A percentile compares a stretch with the other conserved stretches of the same genome.
These are phyloP conservation scores for Apotomis turbidana DNA, from an alignment of 2,888 invertebrate species.

Conservation along the genomic window DNA sequence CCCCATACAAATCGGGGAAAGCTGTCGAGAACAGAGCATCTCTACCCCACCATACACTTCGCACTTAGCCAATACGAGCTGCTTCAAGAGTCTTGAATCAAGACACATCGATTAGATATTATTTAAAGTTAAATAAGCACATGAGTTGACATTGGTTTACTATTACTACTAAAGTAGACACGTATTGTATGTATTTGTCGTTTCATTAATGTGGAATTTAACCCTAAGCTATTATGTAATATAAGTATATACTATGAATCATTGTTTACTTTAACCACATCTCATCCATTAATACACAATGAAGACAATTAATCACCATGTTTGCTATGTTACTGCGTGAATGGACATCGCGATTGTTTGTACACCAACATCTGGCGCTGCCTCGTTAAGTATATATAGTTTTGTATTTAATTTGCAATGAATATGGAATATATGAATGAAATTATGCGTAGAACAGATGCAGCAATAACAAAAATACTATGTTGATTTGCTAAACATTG, in stretches of 20 bases:
- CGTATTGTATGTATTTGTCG: too few species aligned
- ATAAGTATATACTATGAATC: background rate
- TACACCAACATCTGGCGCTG: conserved; percentile 5
- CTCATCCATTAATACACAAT: background rate
- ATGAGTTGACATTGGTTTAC: too few species aligned
- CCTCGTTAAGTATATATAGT: background rate
- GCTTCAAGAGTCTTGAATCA: too few species aligned
- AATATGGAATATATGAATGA: background rate
- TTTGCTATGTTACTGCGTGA: background rate
- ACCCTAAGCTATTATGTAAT: background rate
- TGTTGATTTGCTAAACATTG: too few species aligned
- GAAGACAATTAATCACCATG: background rate
- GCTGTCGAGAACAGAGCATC: too few species aligned
- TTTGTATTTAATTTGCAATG: background rate
- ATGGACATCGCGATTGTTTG: conserved; percentile 5
- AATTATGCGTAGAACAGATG: background rate
- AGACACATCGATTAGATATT: too few species aligned
- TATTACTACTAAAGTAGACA: too few species aligned
- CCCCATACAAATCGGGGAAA: too few species aligned
- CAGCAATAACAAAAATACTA: background rate
- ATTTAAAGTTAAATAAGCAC: too few species aligned
- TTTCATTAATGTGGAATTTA: too few species aligned
- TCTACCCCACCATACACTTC: too few species aligned
- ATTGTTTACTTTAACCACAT: background rate
- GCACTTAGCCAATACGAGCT: too few species aligned